Evolutionary conservation across 2,888 invertebrate genomes (phyloP), one percentile per base, ranked within the genome.

Genomic region (Drosophila hamatofila): DNA sequence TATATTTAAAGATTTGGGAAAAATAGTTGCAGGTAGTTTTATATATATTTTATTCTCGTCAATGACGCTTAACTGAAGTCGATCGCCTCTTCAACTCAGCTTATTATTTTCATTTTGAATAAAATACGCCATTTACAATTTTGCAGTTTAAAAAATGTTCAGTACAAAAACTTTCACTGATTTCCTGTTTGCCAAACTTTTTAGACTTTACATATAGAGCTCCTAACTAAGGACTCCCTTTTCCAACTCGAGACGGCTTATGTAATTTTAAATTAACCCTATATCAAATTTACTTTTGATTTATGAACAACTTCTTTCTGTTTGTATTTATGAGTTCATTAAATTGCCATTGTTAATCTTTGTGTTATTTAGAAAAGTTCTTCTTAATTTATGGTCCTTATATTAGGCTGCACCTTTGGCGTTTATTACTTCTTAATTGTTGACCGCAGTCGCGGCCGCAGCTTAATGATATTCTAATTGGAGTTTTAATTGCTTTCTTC

Each of bases 401-500:
- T 39, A 57, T 65, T 63, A 39, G 58, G 54, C 48, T 60, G 54
- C 58, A 56, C 58, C 67, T 76, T 67, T 52, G 70, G 76, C 75
- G 52, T 70, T 82, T 82, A 82, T 80, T 73, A 64, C 73, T 65
- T 72, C 59, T 57, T 63, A 72, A 80, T 78, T 75, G 67, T 74
- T 78, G 69, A 78, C 74, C 79, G 42, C 39, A 48, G 30, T 49
- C 55, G 16, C 23, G 55, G 33, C 49, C 58, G n/a, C 44, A 23
- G 57, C 54, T 66, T 82, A 84, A 87, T 78, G 84, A 62, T 74
- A 76, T 82, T 80, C 66, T 87, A 84, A 84, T 84, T 82, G 71
- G 80, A 80, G 69, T 87, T 84, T 82, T 87, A 84, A 84, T 84
- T 87, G 84, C 86, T 75, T 80, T 79, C 74, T 25, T 65, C 61